phyloP scores from a whole-genome alignment of 2,797 vertebrate genomes.

The Schizothorax lantsangensis region DNA sequence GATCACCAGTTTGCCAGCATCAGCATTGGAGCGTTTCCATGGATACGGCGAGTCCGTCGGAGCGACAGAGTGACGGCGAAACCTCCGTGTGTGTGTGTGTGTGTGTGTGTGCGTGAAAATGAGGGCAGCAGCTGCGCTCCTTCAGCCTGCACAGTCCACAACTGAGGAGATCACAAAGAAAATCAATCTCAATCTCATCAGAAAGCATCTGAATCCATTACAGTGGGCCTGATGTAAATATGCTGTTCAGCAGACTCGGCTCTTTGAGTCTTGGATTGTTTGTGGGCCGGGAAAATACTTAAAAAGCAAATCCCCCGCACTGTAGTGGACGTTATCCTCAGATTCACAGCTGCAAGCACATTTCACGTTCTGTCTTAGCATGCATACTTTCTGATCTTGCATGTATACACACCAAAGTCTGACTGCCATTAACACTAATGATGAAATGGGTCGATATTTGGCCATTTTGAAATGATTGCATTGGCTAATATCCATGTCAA shows the following conservation, averaged over 20 bases:
- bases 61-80: slow-evolving; percentile 62
- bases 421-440: not conserved
- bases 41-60: slow-evolving; percentile 69
- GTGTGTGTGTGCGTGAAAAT: slow-evolving; percentile 26
- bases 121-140: slow-evolving; percentile 52
- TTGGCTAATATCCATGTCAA: not conserved
- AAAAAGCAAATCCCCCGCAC: not conserved
- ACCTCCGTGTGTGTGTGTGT: slow-evolving; percentile 21
- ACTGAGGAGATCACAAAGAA: slow-evolving; percentile 51
- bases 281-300: not conserved
- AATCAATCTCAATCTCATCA: slow-evolving; percentile 56
- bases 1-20: slow-evolving; percentile 66
- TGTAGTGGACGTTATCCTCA: no score
- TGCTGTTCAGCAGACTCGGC: not conserved
- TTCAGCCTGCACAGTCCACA: slow-evolving; percentile 52
- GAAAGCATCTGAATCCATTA: slow-evolving; percentile 32
- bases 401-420: not conserved
- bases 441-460: not conserved
- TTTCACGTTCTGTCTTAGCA: not conserved
- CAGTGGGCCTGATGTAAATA: not conserved
- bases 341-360: not conserved
- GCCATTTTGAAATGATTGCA: not conserved
- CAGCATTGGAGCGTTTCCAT: slow-evolving; percentile 76
- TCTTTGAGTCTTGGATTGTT: not conserved
- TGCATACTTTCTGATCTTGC: not conserved